Evolutionary conservation across 2,888 invertebrate species (phyloP).

Genomic region (Mimumesa dahlbomi): DNA sequence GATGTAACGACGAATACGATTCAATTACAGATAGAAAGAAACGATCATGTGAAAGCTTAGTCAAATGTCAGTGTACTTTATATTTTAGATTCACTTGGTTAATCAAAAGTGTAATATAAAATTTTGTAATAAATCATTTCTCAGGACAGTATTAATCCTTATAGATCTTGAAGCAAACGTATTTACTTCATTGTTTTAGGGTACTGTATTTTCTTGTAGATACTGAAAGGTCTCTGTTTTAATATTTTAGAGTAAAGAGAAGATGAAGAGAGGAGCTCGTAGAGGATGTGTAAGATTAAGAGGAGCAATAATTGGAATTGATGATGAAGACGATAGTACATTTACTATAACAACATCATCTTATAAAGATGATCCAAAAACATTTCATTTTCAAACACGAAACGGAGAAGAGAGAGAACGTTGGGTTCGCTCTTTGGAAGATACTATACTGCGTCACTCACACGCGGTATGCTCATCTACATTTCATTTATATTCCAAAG

Average conservation of each 20-base stretch:
- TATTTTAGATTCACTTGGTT: too few species aligned
- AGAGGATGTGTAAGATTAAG: conserved; percentile 98
- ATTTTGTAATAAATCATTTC: too few species aligned
- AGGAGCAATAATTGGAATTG: conserved; percentile 98
- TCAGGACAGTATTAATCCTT: too few species aligned
- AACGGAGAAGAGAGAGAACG: conserved; percentile 96
- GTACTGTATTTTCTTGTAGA: too few species aligned
- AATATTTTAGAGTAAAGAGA: conserved; percentile 96
- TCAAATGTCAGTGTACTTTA: too few species aligned
- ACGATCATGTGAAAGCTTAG: too few species aligned
- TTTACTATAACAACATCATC: conserved; percentile 93
- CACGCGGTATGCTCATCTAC: conserved; percentile 81
- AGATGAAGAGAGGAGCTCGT: conserved; percentile 98
- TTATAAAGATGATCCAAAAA: conserved; percentile 94
- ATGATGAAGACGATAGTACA: conserved; percentile 99
- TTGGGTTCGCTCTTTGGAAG: conserved; percentile 97
- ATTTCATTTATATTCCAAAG: not conserved
- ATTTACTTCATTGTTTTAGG: too few species aligned
- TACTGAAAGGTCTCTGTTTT: too few species aligned
- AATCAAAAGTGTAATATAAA: too few species aligned
- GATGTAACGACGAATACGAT: too few species aligned
- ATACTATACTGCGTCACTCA: conserved; percentile 93
- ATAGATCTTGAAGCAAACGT: too few species aligned
- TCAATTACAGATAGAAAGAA: too few species aligned
- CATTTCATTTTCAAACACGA: conserved; percentile 99